Percentiles rank a stretch among this genome's conserved stretches.
Conservation (phyloP, 2,113 vertebrate genomes). For the Holacanthus passer region DNA sequence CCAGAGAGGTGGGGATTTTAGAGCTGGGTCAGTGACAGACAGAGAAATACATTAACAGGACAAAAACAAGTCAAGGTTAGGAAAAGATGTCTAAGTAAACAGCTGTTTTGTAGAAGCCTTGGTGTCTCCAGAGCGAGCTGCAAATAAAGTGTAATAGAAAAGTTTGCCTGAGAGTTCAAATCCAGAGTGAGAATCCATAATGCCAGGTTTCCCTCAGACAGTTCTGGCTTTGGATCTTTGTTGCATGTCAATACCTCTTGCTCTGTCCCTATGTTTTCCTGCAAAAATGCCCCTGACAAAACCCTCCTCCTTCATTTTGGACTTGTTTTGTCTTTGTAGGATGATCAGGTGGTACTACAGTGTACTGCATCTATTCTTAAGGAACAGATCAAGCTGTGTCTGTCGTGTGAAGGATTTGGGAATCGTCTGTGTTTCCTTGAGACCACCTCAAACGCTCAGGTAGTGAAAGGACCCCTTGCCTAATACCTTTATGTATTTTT, state of each 20-base stretch:
- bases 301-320: background rate
- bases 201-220: too few species aligned
- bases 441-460: slow-evolving; percentile 93
- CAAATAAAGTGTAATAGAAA: too few species aligned
- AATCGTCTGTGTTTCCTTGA: slow-evolving; percentile 94
- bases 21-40: slow-evolving; percentile 26
- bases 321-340: slow-evolving; percentile 67
- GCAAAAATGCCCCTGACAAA: background rate
- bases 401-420: slow-evolving; percentile 93
- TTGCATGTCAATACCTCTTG: background rate
- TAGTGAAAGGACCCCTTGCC: slow-evolving; percentile 45
- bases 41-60: slow-evolving; percentile 34
- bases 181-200: too few species aligned
- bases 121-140: too few species aligned
- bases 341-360: slow-evolving; percentile 92
- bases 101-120: slow-evolving; percentile 22
- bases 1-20: slow-evolving; percentile 54
- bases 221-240: background rate
- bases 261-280: background rate
- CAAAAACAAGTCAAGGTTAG: slow-evolving; percentile 37
- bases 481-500: background rate
- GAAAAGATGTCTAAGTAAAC: slow-evolving; percentile 17
- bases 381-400: slow-evolving; percentile 92
- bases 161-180: too few species aligned
- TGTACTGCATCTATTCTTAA: slow-evolving; percentile 91